These are phyloP conservation scores for Hesperia comma DNA, from an alignment of 2,888 invertebrate species.

Conservation along the genomic window DNA sequence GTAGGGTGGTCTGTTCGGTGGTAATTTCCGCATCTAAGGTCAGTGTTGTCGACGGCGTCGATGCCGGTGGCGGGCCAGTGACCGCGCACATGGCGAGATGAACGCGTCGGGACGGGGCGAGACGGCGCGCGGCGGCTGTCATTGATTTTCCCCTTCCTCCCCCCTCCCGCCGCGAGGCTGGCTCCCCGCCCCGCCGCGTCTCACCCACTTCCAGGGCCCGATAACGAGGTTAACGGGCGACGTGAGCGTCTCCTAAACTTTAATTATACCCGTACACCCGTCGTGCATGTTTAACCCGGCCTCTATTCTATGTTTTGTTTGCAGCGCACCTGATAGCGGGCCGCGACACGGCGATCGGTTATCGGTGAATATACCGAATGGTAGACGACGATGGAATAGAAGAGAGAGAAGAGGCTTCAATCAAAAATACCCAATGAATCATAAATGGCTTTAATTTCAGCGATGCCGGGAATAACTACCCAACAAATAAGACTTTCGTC, in stretches of 20 bases:
- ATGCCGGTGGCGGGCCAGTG: constrained; percentile 68
- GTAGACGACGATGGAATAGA: constrained; percentile 51
- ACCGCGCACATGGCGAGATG: constrained; percentile 83
- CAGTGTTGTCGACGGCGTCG: constrained; percentile 39
- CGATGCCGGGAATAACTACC: no score
- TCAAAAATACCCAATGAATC: no score
- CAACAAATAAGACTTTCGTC: no score
- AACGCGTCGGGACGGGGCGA: constrained; percentile 80
- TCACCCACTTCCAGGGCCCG: constrained; percentile 84
- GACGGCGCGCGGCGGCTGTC: constrained; percentile 83
- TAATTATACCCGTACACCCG: constrained; percentile 83
- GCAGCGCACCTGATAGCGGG: constrained; percentile 78
- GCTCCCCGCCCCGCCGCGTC: constrained; percentile 76
- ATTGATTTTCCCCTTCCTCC: constrained; percentile 82
- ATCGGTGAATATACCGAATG: constrained; percentile 65
- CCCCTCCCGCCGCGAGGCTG: constrained; percentile 60
- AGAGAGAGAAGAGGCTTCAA: no score
- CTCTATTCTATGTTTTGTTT: constrained; percentile 80
- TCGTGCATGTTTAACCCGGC: constrained; percentile 82
- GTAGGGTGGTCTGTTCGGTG: constrained; percentile 39
- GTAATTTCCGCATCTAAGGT: constrained; percentile 39
- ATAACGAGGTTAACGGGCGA: constrained; percentile 85
- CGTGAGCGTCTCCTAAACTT: constrained; percentile 84
- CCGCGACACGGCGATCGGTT: constrained; percentile 69
- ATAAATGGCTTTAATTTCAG: no score